Evolutionary conservation across 2,113 vertebrate species (phyloP).

Genomic region (Azemiops feae): DNA sequence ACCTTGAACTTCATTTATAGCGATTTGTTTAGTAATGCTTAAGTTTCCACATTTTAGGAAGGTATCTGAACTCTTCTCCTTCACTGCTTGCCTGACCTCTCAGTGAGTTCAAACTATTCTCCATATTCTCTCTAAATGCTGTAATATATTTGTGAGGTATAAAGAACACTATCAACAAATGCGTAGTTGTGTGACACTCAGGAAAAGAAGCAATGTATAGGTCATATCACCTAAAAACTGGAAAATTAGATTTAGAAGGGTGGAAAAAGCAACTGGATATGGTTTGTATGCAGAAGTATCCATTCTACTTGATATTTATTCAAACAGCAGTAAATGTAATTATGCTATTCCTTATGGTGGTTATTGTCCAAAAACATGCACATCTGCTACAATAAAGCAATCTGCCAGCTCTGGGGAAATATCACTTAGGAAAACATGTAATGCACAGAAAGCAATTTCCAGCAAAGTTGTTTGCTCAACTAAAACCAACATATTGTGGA

Average conservation of each 20-base stretch:
- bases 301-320: slow-evolving; percentile 34
- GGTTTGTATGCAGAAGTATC: slow-evolving; percentile 51
- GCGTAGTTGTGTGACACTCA: background rate
- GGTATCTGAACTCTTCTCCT: background rate
- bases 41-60: background rate
- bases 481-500: slow-evolving; percentile 39
- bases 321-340: slow-evolving; percentile 70
- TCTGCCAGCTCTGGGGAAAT: slow-evolving; percentile 67
- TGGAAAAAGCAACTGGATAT: slow-evolving; percentile 17
- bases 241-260: slow-evolving; percentile 28
- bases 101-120: background rate
- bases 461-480: slow-evolving; percentile 61
- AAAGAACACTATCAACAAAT: background rate
- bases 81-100: background rate
- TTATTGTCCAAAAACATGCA: slow-evolving; percentile 63
- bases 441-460: slow-evolving; percentile 60
- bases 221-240: slow-evolving; percentile 24
- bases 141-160: background rate
- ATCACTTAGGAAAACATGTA: slow-evolving; percentile 62
- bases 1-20: background rate
- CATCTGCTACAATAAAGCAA: slow-evolving; percentile 62
- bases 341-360: slow-evolving; percentile 67
- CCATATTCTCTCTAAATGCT: background rate
- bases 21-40: background rate
- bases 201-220: slow-evolving; percentile 14